Base-by-base conservation (phyloP, 1,140 invertebrate species). In the Eciton burchellii region DNA sequence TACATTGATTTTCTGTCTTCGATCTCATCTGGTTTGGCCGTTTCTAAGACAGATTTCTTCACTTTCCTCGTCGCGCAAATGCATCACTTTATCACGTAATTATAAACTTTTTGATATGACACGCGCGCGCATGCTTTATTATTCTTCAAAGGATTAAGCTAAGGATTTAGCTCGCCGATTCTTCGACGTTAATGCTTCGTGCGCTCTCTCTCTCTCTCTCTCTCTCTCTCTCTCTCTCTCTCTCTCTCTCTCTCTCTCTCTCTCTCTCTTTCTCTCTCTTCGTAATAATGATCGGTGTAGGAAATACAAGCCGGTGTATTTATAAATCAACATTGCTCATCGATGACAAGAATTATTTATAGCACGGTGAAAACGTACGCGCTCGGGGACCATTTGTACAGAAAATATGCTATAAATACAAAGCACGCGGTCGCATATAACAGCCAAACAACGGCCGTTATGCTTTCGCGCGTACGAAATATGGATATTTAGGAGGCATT, bases 291-390 rank as follows among this genome's bases (percentile, higher is more conserved):
- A 6, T 21, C 35, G 21, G 52, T 12, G 74, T 45, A 57, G 52
- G 43, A 79, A 79, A 57, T 79, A 56, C 21, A 4, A 35, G 49
- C 49, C 74, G 70, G 68, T 79, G 68, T 79, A 79, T 35, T 56
- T 63, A 19, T 79, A 79, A 79, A 79, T 79, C 74, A 79, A 26
- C 74, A 35, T 70, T 79, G 49, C 49, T 35, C 56, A 79, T 79
- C 74, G 74, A 49, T 79, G 74, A 79, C 74, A 79, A 79, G 29
- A 49, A 70, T 79, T 79, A 79, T 79, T 79, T 79, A 79, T 79
- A 70, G 63, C 63, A 70, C 21, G 63, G 16, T 21, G 49, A 49
- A 70, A 79, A 79, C 63, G 21, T 45, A 68, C 74, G 63, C 74
- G 56, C 68, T 77, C 56, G 63, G 35, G 21, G 41, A 70, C 63